Evolutionary conservation across 2,113 vertebrate genomes (phyloP).

Genomic region (Anarhynchus alexandrinus): DNA sequence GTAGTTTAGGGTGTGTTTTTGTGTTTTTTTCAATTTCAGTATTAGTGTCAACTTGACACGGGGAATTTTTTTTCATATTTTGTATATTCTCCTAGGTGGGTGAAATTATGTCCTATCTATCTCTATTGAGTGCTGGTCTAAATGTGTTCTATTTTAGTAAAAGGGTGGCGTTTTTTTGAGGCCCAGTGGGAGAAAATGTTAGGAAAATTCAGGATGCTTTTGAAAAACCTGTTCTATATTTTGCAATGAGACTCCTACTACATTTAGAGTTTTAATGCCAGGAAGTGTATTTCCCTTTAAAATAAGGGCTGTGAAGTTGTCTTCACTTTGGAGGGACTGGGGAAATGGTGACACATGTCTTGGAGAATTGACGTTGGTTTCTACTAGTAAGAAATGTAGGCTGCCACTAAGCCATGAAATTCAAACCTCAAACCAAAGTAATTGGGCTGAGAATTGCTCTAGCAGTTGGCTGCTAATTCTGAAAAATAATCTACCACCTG

Average conservation of each 20-base stretch:
- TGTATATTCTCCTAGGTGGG: background rate
- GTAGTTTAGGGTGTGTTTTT: background rate
- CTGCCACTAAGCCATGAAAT: background rate
- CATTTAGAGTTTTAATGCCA: background rate
- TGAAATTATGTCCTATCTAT: background rate
- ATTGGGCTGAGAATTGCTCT: background rate
- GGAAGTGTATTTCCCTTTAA: background rate
- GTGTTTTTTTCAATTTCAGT: background rate
- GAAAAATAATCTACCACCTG: constrained; percentile 59
- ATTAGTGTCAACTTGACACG: background rate
- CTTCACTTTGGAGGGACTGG: background rate
- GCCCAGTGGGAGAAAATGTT: background rate
- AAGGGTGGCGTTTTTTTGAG: background rate
- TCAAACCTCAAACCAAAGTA: background rate
- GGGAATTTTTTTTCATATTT: background rate
- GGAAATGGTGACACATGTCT: background rate
- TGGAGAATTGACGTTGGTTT: background rate
- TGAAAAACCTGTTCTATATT: background rate
- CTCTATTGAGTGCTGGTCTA: background rate
- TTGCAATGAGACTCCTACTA: background rate
- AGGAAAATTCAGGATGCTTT: background rate
- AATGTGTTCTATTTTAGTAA: background rate
- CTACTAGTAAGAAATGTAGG: background rate
- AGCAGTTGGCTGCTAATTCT: constrained; percentile 47
- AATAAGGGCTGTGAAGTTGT: background rate